A percentile compares a stretch with the other conserved stretches of the same genome.
Conservation (phyloP, 2,113 vertebrate genomes). For the Megaceryle torquata region DNA sequence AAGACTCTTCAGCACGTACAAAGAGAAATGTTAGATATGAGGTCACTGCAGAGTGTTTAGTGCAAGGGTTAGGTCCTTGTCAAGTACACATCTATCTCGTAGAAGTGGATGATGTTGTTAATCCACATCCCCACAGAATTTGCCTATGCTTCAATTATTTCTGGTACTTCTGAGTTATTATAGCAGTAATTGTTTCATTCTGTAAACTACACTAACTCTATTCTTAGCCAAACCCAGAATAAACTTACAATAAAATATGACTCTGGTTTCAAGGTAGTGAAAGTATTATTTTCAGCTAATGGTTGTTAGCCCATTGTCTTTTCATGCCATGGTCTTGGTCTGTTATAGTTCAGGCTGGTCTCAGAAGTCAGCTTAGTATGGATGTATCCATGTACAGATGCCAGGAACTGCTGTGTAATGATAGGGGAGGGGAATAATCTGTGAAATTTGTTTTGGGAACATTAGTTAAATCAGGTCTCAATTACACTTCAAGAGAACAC, state of each 20-base stretch:
- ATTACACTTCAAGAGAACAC: background rate
- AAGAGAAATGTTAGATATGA: background rate
- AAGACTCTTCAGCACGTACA: background rate
- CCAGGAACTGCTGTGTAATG: background rate
- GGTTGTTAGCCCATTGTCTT: background rate
- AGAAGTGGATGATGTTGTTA: background rate
- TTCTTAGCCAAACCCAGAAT: background rate
- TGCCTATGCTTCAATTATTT: background rate
- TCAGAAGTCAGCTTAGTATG: background rate
- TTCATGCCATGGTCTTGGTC: background rate
- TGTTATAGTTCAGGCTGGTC: background rate
- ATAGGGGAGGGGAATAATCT: background rate
- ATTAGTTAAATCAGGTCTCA: background rate
- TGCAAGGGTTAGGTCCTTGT: background rate
- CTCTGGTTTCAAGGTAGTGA: background rate
- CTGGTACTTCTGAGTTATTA: background rate
- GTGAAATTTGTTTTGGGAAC: background rate
- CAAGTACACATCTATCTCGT: background rate
- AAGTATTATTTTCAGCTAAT: background rate
- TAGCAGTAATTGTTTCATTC: background rate
- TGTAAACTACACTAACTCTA: background rate
- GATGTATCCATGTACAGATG: background rate
- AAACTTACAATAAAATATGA: background rate
- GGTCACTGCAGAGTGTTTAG: background rate
- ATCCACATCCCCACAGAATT: background rate